Base-by-base conservation (phyloP, 1,140 invertebrate species). In the Zaprionus vittiger region DNA sequence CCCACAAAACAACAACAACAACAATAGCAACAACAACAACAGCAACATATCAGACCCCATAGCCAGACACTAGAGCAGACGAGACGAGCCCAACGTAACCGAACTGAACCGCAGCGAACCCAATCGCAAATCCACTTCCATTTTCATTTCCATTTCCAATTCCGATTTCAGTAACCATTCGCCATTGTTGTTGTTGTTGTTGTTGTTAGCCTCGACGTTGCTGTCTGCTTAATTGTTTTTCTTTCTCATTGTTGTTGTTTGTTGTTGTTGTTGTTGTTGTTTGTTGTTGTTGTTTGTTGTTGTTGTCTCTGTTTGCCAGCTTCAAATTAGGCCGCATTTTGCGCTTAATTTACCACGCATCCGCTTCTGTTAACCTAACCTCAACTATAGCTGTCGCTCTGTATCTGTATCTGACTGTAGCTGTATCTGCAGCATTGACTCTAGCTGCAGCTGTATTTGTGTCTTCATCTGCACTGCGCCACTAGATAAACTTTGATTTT, bases 281-380 rank as follows among this genome's bases (percentile, higher is more conserved):
- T 24, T 61, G 24, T 22, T n/a, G n/a, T 17, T 72, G 38, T 63
- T 75, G 31, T 38, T 55, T 26, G 54, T 59, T 55, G 3, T 57
- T 49, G 31, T 49, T 59, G 14, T 56, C 28, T 17, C 7, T 57
- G 22, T 56, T 37, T 57, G n/a, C 12, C n/a, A 41, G 54, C 17
- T 47, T 38, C 55, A 60, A 71, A 38, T 79, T 66, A 66, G 62
- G 44, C 65, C 66, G 28, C 26, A 63, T 70, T 80, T 79, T 60
- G 34, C 44, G 77, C 77, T 54, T 62, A 60, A 75, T 80, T 80
- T 80, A 75, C 38, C 26, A 44, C 52, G 17, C 34, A 57, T 62
- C 38, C 52, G 41, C 31, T 44, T 52, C 57, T 37, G 24, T 59
- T 37, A 52, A 55, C 34, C 44, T 34, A 55, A 37, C 41, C 37